Conservation (phyloP, 1,140 invertebrate genomes). For the Lepidotrigona ventralis region DNA sequence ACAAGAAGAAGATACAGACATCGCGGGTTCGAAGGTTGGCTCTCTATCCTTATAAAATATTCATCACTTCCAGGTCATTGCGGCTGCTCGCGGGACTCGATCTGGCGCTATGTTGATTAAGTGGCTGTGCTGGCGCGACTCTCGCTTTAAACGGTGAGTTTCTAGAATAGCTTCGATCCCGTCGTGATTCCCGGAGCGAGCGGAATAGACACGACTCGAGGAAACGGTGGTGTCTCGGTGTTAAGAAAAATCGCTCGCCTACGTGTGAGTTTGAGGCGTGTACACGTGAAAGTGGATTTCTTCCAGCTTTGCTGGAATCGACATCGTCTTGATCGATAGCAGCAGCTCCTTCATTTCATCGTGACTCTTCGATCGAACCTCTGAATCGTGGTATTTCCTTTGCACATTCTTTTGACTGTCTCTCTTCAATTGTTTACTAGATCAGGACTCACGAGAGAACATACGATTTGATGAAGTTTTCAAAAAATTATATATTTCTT, state of each 20-base stretch:
- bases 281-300: constrained; percentile 46
- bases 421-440: too few species aligned
- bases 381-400: too few species aligned
- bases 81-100: constrained; percentile 48
- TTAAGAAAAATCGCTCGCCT: constrained; percentile 28
- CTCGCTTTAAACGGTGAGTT: constrained; percentile 35
- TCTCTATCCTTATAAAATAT: constrained; percentile 64
- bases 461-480: too few species aligned
- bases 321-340: neutral
- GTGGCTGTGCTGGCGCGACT: constrained; percentile 24
- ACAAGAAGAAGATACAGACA: neutral
- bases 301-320: neutral
- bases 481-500: too few species aligned
- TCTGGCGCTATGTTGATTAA: constrained; percentile 60
- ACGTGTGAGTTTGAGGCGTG: constrained; percentile 37
- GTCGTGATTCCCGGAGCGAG: constrained; percentile 51
- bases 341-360: too few species aligned
- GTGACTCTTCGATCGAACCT: too few species aligned
- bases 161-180: constrained; percentile 27
- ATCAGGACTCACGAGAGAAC: too few species aligned
- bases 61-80: constrained; percentile 62
- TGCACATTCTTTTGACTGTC: too few species aligned
- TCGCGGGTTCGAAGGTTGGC: constrained; percentile 13
- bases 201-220: constrained; percentile 54
- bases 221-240: constrained; percentile 31